phyloP scores from a whole-genome alignment of 2,113 vertebrate species.

The Halcyon malimbica region DNA sequence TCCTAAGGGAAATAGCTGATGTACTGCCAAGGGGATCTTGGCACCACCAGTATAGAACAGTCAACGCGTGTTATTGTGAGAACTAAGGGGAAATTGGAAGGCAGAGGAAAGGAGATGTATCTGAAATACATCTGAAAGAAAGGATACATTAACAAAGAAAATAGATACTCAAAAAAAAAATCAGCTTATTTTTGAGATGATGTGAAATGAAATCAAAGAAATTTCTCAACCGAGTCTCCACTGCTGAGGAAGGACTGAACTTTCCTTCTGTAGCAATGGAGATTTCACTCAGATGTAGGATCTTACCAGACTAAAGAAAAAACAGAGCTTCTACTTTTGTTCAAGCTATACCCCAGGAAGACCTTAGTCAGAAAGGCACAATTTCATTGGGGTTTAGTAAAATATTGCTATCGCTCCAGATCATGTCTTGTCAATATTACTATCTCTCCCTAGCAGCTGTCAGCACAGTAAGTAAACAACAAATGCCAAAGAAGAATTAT shows the following conservation, averaged over 20 bases:
- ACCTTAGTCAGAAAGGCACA: background rate
- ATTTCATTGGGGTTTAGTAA: background rate
- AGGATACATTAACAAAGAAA: background rate
- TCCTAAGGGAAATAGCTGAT: conserved; percentile 27
- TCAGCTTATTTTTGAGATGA: background rate
- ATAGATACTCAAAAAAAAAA: background rate
- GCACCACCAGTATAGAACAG: background rate
- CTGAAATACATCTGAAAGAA: background rate
- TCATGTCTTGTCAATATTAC: background rate
- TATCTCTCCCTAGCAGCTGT: background rate
- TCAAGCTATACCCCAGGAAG: background rate
- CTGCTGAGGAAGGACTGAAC: background rate
- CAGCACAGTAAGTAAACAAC: background rate
- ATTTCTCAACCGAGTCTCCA: background rate
- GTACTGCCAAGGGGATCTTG: background rate
- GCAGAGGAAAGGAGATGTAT: background rate
- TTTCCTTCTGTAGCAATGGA: background rate
- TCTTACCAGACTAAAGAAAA: background rate
- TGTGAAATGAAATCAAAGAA: background rate
- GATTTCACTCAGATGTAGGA: background rate
- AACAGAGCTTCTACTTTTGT: background rate
- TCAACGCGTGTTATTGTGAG: background rate
- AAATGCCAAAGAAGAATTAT: background rate
- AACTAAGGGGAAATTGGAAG: background rate
- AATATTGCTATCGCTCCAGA: background rate